Evolutionary conservation across 2,113 vertebrate genomes (phyloP).

Genomic region (Dicaeum eximium): DNA sequence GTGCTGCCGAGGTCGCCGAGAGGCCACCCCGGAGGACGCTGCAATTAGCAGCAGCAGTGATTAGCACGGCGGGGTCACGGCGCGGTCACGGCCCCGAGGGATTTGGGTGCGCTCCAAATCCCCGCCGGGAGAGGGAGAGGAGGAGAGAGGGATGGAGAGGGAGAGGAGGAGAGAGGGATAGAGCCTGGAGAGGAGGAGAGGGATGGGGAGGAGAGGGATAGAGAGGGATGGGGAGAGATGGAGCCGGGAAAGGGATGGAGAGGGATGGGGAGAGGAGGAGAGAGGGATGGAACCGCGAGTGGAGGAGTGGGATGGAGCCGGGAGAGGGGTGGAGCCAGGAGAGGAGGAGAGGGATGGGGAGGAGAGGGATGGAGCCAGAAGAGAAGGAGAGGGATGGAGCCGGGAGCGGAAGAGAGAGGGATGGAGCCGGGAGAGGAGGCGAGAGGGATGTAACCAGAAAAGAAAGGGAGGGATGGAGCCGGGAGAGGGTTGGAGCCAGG

Average conservation of each 20-base stretch:
- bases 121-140: fast-evolving
- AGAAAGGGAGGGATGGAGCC: no score
- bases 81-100: fast-evolving
- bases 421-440: not conserved
- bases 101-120: not conserved
- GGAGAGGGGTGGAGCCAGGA: not conserved
- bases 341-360: no score
- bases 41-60: not conserved
- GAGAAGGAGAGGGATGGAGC: not conserved
- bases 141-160: not conserved
- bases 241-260: not conserved
- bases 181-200: no score
- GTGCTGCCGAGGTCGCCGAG: fast-evolving
- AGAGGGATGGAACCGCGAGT: no score
- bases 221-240: not conserved
- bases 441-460: no score
- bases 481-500: not conserved
- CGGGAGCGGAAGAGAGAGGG: not conserved
- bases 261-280: not conserved
- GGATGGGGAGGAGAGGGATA: no score
- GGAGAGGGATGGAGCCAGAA: fast-evolving
- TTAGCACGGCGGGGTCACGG: not conserved
- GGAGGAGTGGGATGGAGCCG: no score
- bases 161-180: no score
- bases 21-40: not conserved